Percentiles rank a stretch among this genome's conserved stretches.
These are phyloP conservation scores for Netelia inedita DNA, from an alignment of 2,888 invertebrate genomes.

Conservation along the genomic window DNA sequence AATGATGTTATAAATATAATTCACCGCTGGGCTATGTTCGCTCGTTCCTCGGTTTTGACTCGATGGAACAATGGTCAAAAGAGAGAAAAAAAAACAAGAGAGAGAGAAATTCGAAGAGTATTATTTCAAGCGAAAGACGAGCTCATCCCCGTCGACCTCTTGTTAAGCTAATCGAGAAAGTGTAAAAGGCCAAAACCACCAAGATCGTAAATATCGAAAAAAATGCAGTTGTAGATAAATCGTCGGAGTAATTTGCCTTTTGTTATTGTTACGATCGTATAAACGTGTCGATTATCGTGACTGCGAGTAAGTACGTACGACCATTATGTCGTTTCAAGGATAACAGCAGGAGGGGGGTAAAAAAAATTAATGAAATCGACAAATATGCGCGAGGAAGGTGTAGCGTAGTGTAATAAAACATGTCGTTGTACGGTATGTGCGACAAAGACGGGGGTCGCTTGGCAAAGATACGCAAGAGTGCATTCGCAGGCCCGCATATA, in stretches of 20 bases:
- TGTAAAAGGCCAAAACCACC: background rate
- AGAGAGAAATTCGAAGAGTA: background rate
- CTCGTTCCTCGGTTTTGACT: background rate
- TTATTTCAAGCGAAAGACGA: background rate
- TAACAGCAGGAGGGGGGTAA: background rate
- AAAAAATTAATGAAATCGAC: background rate
- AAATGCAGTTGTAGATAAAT: background rate
- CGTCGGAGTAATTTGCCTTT: no score
- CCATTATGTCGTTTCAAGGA: background rate
- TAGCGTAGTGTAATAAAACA: no score
- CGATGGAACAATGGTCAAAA: background rate
- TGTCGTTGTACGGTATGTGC: background rate
- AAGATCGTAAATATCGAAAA: background rate
- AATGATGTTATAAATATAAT: background rate
- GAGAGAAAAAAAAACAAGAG: no score
- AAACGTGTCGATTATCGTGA: no score
- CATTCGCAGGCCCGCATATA: background rate
- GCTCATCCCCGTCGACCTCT: background rate
- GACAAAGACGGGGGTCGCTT: background rate
- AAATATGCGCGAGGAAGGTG: background rate
- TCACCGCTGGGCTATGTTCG: background rate
- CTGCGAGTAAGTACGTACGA: no score
- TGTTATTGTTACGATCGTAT: no score
- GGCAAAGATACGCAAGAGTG: background rate
- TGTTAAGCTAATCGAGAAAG: background rate